These are phyloP conservation scores for Protaetia brevitarsis DNA, from an alignment of 1,140 invertebrate genomes.

Conservation along the genomic window DNA sequence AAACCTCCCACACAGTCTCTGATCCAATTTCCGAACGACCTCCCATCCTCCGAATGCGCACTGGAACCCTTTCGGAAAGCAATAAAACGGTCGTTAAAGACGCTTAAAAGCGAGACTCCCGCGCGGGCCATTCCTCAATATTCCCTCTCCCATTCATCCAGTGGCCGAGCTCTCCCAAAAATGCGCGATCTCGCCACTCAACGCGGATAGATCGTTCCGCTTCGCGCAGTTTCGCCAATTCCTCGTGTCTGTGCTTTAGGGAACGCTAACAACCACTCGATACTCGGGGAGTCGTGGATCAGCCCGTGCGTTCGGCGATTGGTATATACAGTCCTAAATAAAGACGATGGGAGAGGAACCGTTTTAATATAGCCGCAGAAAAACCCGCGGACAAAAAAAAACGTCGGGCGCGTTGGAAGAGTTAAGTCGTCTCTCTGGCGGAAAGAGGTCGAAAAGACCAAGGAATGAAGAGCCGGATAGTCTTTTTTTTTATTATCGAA, in stretches of 20 bases:
- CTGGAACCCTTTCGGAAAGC: background rate
- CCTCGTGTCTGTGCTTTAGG: background rate
- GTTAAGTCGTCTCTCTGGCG: background rate
- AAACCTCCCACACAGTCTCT: background rate
- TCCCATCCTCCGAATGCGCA: background rate
- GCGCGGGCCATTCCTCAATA: background rate
- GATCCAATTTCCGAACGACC: background rate
- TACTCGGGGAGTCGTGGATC: background rate
- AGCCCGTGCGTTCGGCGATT: background rate
- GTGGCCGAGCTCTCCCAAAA: no score
- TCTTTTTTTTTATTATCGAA: background rate
- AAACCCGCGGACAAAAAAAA: no score
- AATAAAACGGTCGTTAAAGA: constrained; percentile 11
- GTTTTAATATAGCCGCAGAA: no score
- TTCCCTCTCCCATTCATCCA: background rate
- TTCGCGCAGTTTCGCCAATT: background rate
- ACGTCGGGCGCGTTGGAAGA: no score
- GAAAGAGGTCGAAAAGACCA: background rate
- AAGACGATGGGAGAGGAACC: no score
- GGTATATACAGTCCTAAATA: no score
- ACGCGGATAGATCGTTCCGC: background rate
- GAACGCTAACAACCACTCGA: background rate
- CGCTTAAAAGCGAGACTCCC: constrained; percentile 11
- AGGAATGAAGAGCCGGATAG: background rate
- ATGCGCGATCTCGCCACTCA: background rate